Evolutionary conservation across 2,888 invertebrate species (phyloP), one percentile per base, ranked within the genome.

Genomic region (Rotaria socialis): DNA sequence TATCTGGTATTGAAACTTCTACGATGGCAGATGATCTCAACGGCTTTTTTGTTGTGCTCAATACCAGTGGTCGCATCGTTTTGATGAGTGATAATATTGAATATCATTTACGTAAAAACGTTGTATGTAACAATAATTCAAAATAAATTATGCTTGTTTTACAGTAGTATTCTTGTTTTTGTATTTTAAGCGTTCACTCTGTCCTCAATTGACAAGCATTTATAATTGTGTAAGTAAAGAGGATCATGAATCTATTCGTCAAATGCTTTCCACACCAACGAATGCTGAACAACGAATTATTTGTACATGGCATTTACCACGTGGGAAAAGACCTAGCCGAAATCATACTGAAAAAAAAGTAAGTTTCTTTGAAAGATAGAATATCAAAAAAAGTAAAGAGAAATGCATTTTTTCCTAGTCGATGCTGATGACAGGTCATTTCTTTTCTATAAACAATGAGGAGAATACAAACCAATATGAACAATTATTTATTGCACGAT

Each of bases 401-500:
- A n/a, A 7, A 14, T 10, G 3, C 4, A 22, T 8, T 74, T 19
- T 41, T 43, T 16, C 22, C 11, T 74, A 74, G 74, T 6, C 74
- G 22, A 74, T 74, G 35, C n/a, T 74, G 16, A 74, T 74, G 74
- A 74, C 74, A 22, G 74, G 74, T 19, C 74, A 16, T 74, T 27
- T n/a, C 10, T 60, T 60, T 27, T 60, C 27, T 41, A 41, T 74
- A 4, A 41, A 41, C 10, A 41, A 74, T 74, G 19, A 41, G 8
- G 74, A 41, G 22, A 74, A 74, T 74, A 22, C 4, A 74, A 22
- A 41, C 6, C 35, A 74, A 19, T 41, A 41, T 6, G 74, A 74
- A 41, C 74, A 22, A 22, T 22, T 74, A 74, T 74, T 74, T 74
- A 74, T 74, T 74, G 74, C 74, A 41, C 74, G 74, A 22, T 74